A percentile compares a stretch with the other conserved stretches of the same genome.
Conservation (phyloP, 2,888 invertebrate species). For the Beris morrisii region DNA sequence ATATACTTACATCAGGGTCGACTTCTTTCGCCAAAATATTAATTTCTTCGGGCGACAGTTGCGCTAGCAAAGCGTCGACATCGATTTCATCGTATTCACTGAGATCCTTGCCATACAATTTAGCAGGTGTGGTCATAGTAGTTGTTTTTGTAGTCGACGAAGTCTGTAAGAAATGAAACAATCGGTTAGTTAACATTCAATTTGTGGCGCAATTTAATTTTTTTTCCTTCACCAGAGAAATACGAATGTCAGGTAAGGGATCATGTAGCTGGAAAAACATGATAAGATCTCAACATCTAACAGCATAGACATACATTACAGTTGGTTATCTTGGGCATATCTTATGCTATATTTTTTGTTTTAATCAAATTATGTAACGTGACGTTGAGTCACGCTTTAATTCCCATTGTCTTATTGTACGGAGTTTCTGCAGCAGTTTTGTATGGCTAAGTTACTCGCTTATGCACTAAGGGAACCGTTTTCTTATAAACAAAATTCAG, state of each 20-base stretch:
- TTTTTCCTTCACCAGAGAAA: no score
- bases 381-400: constrained; percentile 13
- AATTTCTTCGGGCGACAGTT: constrained; percentile 93
- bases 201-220: no score
- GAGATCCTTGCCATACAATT: constrained; percentile 86
- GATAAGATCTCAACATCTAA: no score
- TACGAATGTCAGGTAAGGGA: no score
- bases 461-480: no score
- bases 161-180: constrained; percentile 64
- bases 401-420: background rate
- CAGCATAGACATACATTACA: no score
- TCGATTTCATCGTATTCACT: constrained; percentile 93
- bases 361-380: constrained; percentile 18
- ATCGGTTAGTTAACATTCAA: constrained; percentile 6
- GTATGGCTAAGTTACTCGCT: no score
- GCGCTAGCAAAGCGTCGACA: constrained; percentile 90
- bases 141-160: constrained; percentile 86
- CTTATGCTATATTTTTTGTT: background rate
- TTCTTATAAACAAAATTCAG: no score
- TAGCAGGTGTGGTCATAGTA: constrained; percentile 87
- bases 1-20: constrained; percentile 93
- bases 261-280: no score
- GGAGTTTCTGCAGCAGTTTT: no score
- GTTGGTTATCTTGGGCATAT: no score
- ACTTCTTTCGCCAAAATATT: constrained; percentile 97